A percentile compares a stretch with the other conserved stretches of the same genome.
phyloP scores from a whole-genome alignment of 2,888 invertebrate species.

The Drosophila borealis region DNA sequence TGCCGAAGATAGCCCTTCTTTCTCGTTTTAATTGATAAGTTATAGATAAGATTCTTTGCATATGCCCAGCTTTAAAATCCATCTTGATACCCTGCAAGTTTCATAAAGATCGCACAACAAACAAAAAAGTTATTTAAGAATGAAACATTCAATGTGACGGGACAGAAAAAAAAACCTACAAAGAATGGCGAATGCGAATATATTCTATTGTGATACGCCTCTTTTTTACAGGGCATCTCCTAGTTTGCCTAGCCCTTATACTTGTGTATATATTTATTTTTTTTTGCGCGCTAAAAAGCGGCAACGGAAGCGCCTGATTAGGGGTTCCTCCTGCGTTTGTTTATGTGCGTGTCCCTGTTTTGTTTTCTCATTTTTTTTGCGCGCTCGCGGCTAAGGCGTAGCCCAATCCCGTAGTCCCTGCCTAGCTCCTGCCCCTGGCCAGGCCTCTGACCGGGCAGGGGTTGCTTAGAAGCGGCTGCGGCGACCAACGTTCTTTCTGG shows the following conservation, averaged over 20 bases:
- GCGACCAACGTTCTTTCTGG: conserved; percentile 16
- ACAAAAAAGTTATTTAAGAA: too few relatives aligned
- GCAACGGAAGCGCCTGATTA: conserved; percentile 68
- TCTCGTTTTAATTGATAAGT: too few relatives aligned
- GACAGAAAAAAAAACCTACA: too few relatives aligned
- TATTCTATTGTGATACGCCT: too few relatives aligned
- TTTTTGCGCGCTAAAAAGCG: conserved; percentile 10
- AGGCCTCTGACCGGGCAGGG: conserved; percentile 3
- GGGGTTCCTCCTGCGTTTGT: conserved; percentile 57
- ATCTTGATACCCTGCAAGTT: too few relatives aligned
- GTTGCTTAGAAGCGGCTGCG: conserved; percentile 61
- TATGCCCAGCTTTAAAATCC: too few relatives aligned
- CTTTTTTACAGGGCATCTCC: neutral
- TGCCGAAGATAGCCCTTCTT: too few relatives aligned
- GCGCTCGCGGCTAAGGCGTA: conserved; percentile 55
- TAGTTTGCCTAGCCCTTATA: neutral
- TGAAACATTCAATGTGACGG: too few relatives aligned
- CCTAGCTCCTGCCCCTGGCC: conserved; percentile 3
- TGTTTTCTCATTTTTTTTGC: conserved; percentile 5
- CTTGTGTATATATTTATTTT: too few relatives aligned
- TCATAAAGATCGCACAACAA: too few relatives aligned
- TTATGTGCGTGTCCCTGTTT: conserved; percentile 29
- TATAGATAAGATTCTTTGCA: too few relatives aligned
- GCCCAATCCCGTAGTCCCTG: conserved; percentile 42
- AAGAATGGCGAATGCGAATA: too few relatives aligned